These are phyloP conservation scores for Philaenus spumarius DNA, from an alignment of 1,140 invertebrate species.

Conservation along the genomic window DNA sequence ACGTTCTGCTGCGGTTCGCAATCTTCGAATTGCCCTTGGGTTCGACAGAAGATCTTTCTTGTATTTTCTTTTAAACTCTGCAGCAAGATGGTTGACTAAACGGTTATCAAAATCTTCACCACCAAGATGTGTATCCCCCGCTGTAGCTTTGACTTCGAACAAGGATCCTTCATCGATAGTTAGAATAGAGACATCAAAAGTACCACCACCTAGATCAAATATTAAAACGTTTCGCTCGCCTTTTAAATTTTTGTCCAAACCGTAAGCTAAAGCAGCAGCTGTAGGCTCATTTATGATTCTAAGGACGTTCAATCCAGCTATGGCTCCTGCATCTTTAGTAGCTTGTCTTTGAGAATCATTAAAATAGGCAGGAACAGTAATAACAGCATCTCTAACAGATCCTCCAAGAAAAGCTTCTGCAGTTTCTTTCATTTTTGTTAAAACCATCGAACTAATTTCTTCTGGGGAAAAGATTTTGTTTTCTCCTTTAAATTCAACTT, in stretches of 20 bases:
- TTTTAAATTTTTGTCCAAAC: conserved; percentile 57
- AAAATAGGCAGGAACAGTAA: conserved; percentile 62
- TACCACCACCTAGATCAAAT: conserved; percentile 62
- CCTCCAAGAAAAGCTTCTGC: conserved; percentile 48
- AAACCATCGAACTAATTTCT: conserved; percentile 79
- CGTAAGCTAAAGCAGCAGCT: conserved; percentile 97
- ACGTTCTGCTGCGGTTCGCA: conserved; percentile 56
- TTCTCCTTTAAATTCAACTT: conserved; percentile 62
- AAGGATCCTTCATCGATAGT: too few relatives aligned
- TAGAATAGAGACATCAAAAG: conserved; percentile 62
- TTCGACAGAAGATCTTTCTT: conserved; percentile 44
- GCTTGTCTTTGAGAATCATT: conserved; percentile 60
- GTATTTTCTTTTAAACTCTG: conserved; percentile 49
- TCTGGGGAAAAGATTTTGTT: conserved; percentile 63
- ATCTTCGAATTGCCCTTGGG: conserved; percentile 47
- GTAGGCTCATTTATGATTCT: conserved; percentile 93
- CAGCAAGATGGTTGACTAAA: conserved; percentile 63
- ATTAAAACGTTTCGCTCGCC: conserved; percentile 40
- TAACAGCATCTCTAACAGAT: conserved; percentile 53
- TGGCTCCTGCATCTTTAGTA: conserved; percentile 57
- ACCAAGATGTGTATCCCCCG: conserved; percentile 66
- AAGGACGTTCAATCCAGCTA: conserved; percentile 75
- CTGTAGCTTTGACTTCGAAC: conserved; percentile 73
- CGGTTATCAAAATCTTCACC: conserved; percentile 78
- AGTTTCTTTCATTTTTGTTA: conserved; percentile 54